These are phyloP conservation scores for Apis cerana DNA, from an alignment of 1,140 invertebrate genomes.

Conservation along the genomic window DNA sequence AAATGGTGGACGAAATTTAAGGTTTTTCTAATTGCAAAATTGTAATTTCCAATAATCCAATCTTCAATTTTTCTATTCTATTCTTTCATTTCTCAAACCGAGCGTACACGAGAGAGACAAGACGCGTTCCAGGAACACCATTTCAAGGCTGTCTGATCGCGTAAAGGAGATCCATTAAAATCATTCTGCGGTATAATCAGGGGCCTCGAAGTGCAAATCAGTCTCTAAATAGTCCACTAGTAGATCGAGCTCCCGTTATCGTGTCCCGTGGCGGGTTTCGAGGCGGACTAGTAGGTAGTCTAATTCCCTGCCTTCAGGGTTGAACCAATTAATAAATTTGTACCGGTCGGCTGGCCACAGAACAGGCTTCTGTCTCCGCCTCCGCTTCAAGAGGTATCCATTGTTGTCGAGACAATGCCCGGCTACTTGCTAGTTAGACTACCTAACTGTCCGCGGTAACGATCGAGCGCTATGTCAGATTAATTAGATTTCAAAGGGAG, in stretches of 20 bases:
- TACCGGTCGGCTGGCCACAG: conserved; percentile 53
- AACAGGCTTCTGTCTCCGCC: conserved; percentile 61
- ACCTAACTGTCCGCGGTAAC: conserved; percentile 61
- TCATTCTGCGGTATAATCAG: conserved; percentile 48
- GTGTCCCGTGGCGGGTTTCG: conserved; percentile 16
- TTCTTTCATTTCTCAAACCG: too few relatives aligned
- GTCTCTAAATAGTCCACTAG: conserved; percentile 35
- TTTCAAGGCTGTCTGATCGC: conserved; percentile 5
- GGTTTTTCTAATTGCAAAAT: too few relatives aligned
- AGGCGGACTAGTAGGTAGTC: conserved; percentile 6
- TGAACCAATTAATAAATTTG: conserved; percentile 73
- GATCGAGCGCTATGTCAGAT: conserved; percentile 58
- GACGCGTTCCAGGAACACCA: background rate
- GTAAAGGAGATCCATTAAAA: conserved; percentile 12
- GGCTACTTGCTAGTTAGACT: conserved; percentile 68
- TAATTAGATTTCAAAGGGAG: conserved; percentile 63
- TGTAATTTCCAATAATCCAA: too few relatives aligned
- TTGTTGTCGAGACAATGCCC: conserved; percentile 67
- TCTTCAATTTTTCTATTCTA: too few relatives aligned
- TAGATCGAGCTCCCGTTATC: conserved; percentile 51
- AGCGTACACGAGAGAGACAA: background rate
- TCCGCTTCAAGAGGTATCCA: conserved; percentile 59
- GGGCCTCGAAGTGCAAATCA: conserved; percentile 49
- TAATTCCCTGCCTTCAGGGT: conserved; percentile 58
- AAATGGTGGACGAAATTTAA: too few relatives aligned